Conservation (phyloP, 2,888 invertebrate species). For the Agelastica alni region DNA sequence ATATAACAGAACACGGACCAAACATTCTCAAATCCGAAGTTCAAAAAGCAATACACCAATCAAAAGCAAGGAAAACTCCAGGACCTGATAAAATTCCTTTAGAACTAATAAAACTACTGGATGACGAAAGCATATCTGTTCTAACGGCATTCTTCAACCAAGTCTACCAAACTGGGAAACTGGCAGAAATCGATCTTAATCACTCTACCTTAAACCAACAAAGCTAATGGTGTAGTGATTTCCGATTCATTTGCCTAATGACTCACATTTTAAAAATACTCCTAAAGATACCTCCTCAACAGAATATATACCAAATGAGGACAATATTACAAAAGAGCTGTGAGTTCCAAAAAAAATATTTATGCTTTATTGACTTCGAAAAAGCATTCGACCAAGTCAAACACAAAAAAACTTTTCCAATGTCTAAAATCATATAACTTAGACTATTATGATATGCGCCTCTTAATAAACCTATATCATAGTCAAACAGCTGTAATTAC, state of each 20-base stretch:
- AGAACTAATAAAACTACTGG: too few relatives aligned
- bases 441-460: background rate
- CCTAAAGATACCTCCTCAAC: background rate
- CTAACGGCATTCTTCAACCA: too few relatives aligned
- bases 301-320: background rate
- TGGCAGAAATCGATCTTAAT: too few relatives aligned
- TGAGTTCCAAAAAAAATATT: background rate
- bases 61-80: too few relatives aligned
- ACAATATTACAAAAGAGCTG: background rate
- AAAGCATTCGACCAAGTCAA: too few relatives aligned
- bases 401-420: background rate
- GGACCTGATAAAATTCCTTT: too few relatives aligned
- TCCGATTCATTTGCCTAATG: too few relatives aligned
- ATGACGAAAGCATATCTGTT: too few relatives aligned
- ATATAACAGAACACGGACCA: too few relatives aligned
- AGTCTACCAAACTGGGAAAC: too few relatives aligned
- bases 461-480: background rate
- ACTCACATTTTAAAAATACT: background rate
- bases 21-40: too few relatives aligned
- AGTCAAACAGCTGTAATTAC: background rate
- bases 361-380: background rate
- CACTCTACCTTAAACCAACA: background rate
- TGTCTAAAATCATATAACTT: slow-evolving; percentile 1
- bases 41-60: too few relatives aligned
- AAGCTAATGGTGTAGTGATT: background rate